Base-by-base conservation (phyloP, 2,888 invertebrate genomes). In the Artemia sinica region DNA sequence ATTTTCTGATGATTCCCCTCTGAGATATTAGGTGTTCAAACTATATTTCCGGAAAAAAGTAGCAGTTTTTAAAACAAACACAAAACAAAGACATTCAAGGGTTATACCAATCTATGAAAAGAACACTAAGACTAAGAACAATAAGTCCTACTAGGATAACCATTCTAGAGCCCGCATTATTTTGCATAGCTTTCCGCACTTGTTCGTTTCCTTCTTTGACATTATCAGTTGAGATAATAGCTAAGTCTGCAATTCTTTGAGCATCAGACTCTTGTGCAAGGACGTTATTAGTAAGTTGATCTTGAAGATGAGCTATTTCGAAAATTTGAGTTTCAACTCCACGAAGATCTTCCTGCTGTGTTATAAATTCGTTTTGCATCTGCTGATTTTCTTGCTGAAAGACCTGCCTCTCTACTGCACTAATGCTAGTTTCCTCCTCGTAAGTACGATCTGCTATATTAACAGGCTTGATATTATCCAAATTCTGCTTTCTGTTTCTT, bases 61-160 rank as follows among this genome's bases (percentile, higher is more conserved):
- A 28, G 28, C 28, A 28, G 28, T 28, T 28, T 28, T 28, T 28
- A 28, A 28, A 28, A 28, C 28, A 1, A 28, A 28, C 28, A 28
- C 28, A 28, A 28, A 28, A 58, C 6, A 7, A 8, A 68, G 18
- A 58, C 52, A 41, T 51, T 81, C 80, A 87, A 76, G 89, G 89
- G 82, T 97, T 97, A 78, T 97, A 98, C 97, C 97, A 98, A 81
- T 98, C 96, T 68, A 98, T 82, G 79, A 98, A 98, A 11, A 98
- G 81, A 68, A 98, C 81, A 28, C 94, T 89, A 77, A 97, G 93
- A 58, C 96, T 93, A 85, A 96, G 88, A 58, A 97, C 93, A 73
- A 97, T 80, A 69, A 98, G 81, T 77, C 96, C 95, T 80, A 98
- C 97, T 49, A 98, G 80, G 69, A 96, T 86, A 51, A 72, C 73